A percentile compares a stretch with the other conserved stretches of the same genome.
phyloP scores from a whole-genome alignment of 2,797 vertebrate genomes.

The Meriones psammophilus region DNA sequence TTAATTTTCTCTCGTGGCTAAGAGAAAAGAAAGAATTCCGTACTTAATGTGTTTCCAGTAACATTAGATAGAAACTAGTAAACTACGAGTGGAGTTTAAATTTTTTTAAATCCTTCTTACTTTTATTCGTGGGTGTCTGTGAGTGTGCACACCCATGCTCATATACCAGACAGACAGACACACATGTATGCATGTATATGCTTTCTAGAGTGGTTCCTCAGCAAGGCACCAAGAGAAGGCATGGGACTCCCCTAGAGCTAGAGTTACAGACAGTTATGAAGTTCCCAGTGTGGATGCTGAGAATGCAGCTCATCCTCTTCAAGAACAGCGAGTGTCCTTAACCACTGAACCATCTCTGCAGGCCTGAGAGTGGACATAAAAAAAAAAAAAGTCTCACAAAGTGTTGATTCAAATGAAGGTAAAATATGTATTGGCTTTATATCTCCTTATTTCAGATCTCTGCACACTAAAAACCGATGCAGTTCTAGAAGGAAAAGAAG shows the following conservation, averaged over 20 bases:
- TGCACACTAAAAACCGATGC: constrained; percentile 19
- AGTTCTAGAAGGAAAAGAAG: constrained; percentile 1
- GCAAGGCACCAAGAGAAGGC: no score
- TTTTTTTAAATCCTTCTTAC: no score
- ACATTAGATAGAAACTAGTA: constrained; percentile 28
- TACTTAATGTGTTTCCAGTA: constrained; percentile 51
- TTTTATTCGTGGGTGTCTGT: not conserved
- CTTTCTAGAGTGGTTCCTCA: not conserved
- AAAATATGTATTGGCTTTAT: not conserved
- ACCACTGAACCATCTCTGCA: not conserved
- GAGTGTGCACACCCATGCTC: not conserved
- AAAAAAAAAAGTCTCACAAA: not conserved
- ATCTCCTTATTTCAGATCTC: constrained; percentile 12
- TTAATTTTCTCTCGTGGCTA: constrained; percentile 50
- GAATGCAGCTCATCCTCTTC: not conserved
- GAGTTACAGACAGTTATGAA: not conserved
- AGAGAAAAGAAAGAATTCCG: constrained; percentile 18
- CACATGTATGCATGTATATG: not conserved
- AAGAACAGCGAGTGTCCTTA: not conserved
- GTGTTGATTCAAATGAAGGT: constrained; percentile 17
- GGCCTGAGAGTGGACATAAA: not conserved
- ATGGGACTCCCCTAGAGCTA: not conserved
- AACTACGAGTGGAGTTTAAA: constrained; percentile 28
- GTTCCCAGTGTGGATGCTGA: not conserved
- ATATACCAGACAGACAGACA: not conserved